Conservation (phyloP, 2,888 invertebrate genomes). For the Trisateles emortualis region DNA sequence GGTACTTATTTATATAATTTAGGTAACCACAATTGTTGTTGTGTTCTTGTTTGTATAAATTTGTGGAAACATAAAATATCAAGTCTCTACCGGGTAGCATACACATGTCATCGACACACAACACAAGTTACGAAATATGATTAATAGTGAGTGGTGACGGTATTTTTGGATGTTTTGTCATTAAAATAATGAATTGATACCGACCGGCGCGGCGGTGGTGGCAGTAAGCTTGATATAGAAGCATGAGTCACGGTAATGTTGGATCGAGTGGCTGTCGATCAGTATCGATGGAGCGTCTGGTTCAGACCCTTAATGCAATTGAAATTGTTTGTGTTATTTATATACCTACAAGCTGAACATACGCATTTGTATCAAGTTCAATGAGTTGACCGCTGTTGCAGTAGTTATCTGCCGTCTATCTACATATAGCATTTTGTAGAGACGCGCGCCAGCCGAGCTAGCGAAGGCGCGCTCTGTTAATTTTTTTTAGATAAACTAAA, state of each 20-base stretch:
- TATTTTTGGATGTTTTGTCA: slow-evolving; percentile 23
- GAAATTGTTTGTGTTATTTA: slow-evolving; percentile 19
- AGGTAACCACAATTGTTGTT: no score
- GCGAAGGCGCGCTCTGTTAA: no score
- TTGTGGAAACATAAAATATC: no score
- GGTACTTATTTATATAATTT: no score
- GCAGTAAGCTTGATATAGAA: slow-evolving; percentile 21
- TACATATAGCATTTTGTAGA: no score
- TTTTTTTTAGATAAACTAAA: no score
- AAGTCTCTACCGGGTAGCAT: no score
- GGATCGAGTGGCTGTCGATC: slow-evolving; percentile 21
- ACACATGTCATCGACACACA: no score
- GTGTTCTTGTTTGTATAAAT: no score
- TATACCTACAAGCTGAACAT: neutral
- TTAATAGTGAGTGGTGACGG: no score
- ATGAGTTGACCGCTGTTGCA: slow-evolving; percentile 7
- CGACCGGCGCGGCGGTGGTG: slow-evolving; percentile 8
- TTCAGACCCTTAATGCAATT: slow-evolving; percentile 17
- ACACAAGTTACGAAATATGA: no score
- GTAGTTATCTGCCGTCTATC: slow-evolving; percentile 7
- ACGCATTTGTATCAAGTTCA: slow-evolving; percentile 11
- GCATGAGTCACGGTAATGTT: slow-evolving; percentile 27
- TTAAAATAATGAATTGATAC: slow-evolving; percentile 23
- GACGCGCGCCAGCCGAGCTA: no score
- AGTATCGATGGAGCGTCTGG: slow-evolving; percentile 26